These are phyloP conservation scores for Cochlearius cochlearius DNA, from an alignment of 2,113 vertebrate genomes.

Conservation along the genomic window DNA sequence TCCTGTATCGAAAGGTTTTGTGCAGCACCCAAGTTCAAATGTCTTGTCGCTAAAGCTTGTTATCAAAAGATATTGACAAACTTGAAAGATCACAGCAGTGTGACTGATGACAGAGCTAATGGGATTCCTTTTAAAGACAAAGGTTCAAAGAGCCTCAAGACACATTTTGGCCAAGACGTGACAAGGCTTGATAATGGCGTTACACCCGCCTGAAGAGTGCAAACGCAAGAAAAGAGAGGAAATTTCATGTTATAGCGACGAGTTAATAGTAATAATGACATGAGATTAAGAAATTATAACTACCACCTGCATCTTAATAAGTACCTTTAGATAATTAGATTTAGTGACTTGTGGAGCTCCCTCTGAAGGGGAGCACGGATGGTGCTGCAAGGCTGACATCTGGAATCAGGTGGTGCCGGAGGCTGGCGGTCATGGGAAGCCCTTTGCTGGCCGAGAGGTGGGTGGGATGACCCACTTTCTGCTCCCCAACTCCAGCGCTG, in stretches of 20 bases:
- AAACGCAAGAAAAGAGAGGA: background rate
- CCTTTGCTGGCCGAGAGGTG: background rate
- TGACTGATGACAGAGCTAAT: background rate
- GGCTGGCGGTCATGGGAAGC: background rate
- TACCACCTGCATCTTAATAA: background rate
- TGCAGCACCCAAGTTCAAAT: background rate
- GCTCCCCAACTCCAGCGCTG: background rate
- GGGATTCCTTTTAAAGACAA: background rate
- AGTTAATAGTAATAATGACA: background rate
- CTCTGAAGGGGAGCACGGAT: background rate
- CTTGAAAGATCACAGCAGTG: background rate
- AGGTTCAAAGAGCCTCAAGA: background rate
- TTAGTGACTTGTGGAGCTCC: background rate
- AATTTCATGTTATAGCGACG: background rate
- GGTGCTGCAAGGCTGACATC: background rate
- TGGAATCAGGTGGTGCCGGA: background rate
- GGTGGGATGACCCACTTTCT: background rate
- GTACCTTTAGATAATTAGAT: background rate
- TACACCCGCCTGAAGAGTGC: background rate
- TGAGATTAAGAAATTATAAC: background rate
- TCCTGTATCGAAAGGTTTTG: background rate
- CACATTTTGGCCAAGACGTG: background rate
- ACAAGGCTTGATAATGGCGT: background rate
- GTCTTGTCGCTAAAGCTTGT: background rate
- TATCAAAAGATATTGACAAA: constrained; percentile 32